These are phyloP conservation scores for Poeciliopsis paucimaculata DNA, from an alignment of 2,797 vertebrate species.

Conservation along the genomic window DNA sequence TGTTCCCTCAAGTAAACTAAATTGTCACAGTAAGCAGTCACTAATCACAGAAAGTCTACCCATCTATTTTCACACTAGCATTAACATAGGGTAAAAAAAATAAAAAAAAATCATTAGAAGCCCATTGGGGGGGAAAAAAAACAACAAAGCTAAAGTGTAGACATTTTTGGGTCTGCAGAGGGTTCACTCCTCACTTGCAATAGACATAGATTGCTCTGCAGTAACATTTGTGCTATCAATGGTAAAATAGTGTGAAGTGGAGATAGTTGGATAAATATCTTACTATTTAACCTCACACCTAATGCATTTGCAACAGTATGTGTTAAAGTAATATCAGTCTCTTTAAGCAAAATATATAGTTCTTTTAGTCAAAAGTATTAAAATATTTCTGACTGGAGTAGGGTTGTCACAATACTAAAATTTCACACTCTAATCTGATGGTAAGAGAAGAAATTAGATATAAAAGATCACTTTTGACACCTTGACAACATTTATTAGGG, in stretches of 20 bases:
- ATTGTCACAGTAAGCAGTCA: not conserved
- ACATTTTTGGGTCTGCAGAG: not conserved
- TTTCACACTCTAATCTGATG: too few species aligned
- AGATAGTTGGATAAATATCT: not conserved
- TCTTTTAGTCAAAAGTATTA: not conserved
- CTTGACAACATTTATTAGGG: not conserved
- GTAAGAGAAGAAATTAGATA: too few species aligned
- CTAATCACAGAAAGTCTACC: not conserved
- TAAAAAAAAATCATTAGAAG: not conserved
- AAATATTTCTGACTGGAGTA: not conserved
- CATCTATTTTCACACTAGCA: not conserved
- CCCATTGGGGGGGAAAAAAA: not conserved
- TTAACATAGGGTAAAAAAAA: not conserved
- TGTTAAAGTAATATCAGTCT: not conserved
- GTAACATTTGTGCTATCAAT: not conserved
- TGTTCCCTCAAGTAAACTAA: not conserved
- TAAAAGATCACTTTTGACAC: not conserved
- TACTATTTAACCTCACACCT: not conserved
- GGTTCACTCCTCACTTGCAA: not conserved
- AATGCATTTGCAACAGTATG: not conserved
- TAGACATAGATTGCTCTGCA: not conserved
- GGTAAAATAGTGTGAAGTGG: not conserved
- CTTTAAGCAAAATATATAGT: not conserved
- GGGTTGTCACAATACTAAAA: not conserved
- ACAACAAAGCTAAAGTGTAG: not conserved